phyloP scores from a whole-genome alignment of 2,888 invertebrate species.

The Amiota minor region DNA sequence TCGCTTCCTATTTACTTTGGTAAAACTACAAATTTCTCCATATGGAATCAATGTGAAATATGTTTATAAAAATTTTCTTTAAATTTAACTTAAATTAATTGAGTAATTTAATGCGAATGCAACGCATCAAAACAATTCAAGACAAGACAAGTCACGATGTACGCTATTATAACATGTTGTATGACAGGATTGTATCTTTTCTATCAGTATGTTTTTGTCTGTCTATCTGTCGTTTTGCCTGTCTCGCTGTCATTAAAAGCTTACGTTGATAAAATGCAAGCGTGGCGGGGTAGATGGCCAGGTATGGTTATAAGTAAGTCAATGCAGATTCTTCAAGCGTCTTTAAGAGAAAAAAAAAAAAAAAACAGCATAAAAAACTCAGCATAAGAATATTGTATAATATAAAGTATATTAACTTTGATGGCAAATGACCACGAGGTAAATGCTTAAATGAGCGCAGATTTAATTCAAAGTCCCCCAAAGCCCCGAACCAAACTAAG shows the following conservation, averaged over 20 bases:
- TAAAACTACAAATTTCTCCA: no score
- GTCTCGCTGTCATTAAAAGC: conserved; percentile 10
- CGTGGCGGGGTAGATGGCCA: neutral
- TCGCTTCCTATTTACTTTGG: no score
- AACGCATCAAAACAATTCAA: conserved; percentile 51
- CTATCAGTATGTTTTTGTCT: no score
- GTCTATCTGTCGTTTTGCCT: neutral
- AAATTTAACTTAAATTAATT: conserved; percentile 61
- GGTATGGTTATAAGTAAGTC: conserved; percentile 29
- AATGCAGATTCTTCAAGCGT: conserved; percentile 51
- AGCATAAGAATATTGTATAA: conserved; percentile 53
- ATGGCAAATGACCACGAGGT: conserved; percentile 59
- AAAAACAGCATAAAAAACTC: conserved; percentile 37
- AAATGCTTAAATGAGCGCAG: conserved; percentile 16
- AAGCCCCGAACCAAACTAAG: neutral
- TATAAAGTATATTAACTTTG: conserved; percentile 64
- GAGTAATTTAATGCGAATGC: conserved; percentile 59
- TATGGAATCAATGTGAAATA: neutral
- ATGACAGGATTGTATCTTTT: neutral
- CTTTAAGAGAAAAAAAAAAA: conserved; percentile 33
- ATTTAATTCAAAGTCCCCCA: conserved; percentile 10
- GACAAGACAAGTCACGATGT: conserved; percentile 30
- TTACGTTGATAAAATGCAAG: neutral
- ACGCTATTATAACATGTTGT: conserved; percentile 1
- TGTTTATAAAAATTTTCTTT: conserved; percentile 37